Evolutionary conservation across 2,113 vertebrate genomes (phyloP), one percentile per base, ranked within the genome.

Genomic region (Caranx melampygus): DNA sequence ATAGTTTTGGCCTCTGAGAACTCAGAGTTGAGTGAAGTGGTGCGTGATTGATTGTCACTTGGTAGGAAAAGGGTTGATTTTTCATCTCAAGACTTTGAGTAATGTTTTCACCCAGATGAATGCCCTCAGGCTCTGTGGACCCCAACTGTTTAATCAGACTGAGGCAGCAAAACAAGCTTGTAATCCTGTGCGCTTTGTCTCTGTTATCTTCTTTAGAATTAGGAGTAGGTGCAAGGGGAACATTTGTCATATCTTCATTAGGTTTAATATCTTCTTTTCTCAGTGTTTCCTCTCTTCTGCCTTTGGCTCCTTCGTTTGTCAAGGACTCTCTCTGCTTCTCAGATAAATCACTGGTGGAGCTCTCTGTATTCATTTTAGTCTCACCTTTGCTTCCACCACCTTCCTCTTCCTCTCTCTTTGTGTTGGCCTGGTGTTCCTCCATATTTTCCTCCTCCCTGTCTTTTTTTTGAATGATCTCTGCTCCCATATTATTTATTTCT

Each of bases 81-180:
- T 77, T 74, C 8, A 67, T 85, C 72, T 68, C 75, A n/a, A 61
- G 55, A 67, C 57, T 64, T 84, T 61, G 35, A 58, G 62, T 40
- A 68, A 26, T 54, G 21, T 71, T 75, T 71, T 73, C 42, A 5
- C 10, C 31, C 26, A 60, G 74, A 82, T 82, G 51, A 78, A 86
- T 54, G 52, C 10, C 34, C 40, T 45, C 34, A n/a, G 73, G 74
- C 18, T 86, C 52, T 33, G 75, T 44, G 44, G 16, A 7, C 42
- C 51, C 82, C 33, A 63, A 61, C 67, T 82, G 74, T 82, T 91
- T 79, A 72, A 79, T 92, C 73, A 88, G 72, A 81, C 61, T 42
- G 63, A 21, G 52, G 62, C 81, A 78, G 57, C 31, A 47, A 81
- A 86, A 81, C 35, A 64, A 35, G 62, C 60, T 82, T 73, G 66